Evolutionary conservation across 2,888 invertebrate species (phyloP), one percentile per base, ranked within the genome.

Genomic region (Diadegma fenestrale): DNA sequence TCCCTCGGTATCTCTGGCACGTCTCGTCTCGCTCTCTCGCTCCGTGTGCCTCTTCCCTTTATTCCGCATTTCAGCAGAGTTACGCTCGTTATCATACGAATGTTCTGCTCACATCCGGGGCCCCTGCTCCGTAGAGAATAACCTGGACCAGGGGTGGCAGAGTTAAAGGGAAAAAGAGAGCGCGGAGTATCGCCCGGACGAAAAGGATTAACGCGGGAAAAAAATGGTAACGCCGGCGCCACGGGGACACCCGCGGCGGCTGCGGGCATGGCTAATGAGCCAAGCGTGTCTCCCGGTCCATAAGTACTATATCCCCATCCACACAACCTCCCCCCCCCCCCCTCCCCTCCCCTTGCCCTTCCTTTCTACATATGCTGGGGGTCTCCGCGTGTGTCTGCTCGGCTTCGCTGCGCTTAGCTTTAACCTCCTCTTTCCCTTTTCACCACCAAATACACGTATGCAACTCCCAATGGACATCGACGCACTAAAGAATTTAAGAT

Each of bases 11-110:
- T 45, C 19, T 5, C 61, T n/a, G n/a, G n/a, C n/a, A n/a, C n/a
- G n/a, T 58, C 64, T 80, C 79, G n/a, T 77, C 43, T 69, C 78
- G 54, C 63, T 58, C 84, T 76, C 75, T 66, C 48, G 69, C 66
- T 86, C 83, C 84, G 84, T 77, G 22, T 45, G 48, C 80, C 84
- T 86, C 78, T 54, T 81, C 75, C 80, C 82, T 85, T 77, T 73
- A 51, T 82, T 77, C 79, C 63, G 76, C 45, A 72, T 89, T 90
- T 89, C 88, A 72, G 86, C 89, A 87, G 88, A 90, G 90, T 88
- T 89, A 87, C 88, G 87, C 90, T 91, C 90, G 91, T 91, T 91
- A 91, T 91, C 91, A 91, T 91, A 90, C 89, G 89, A 91, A 91
- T 91, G 91, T 86, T 89, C 90, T 87, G 86, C 82, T 90, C 89